A percentile compares a stretch with the other conserved stretches of the same genome.
Evolutionary conservation across 2,113 vertebrate species (phyloP).

Genomic region (Hippocampus guttulatus): DNA sequence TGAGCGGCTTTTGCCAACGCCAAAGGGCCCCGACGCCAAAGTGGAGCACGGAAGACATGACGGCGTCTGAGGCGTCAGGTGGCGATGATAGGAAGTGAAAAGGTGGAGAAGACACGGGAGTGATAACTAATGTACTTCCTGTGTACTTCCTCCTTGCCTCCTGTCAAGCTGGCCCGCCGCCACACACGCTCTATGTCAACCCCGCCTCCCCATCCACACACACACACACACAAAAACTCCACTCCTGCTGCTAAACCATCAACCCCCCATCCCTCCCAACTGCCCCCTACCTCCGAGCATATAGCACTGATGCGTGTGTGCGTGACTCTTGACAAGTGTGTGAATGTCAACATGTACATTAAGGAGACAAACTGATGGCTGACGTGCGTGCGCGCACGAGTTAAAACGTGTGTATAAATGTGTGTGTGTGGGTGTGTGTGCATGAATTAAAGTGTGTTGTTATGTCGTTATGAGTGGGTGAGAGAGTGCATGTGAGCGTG

Average conservation of each 20-base stretch:
- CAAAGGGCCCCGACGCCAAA: conserved; percentile 81
- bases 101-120: conserved; percentile 76
- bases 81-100: conserved; percentile 71
- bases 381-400: not conserved
- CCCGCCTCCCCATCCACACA: not conserved
- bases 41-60: conserved; percentile 78
- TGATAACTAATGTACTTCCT: conserved; percentile 93
- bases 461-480: no score
- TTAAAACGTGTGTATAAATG: not conserved
- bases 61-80: conserved; percentile 48
- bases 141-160: conserved; percentile 80
- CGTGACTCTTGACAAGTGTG: conserved; percentile 20
- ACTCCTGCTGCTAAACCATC: no score
- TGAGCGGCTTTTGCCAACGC: conserved; percentile 78
- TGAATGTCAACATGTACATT: conserved; percentile 38
- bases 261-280: not conserved
- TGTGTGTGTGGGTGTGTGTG: conserved; percentile 3
- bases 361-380: conserved; percentile 36
- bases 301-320: conserved; percentile 49
- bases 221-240: not conserved
- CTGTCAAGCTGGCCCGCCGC: conserved; percentile 74
- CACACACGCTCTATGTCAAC: not conserved
- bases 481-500: no score
- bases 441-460: no score
- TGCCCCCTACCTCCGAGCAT: conserved; percentile 32